Base-by-base conservation (phyloP, 2,113 vertebrate species). In the Erinaceus europaeus region DNA sequence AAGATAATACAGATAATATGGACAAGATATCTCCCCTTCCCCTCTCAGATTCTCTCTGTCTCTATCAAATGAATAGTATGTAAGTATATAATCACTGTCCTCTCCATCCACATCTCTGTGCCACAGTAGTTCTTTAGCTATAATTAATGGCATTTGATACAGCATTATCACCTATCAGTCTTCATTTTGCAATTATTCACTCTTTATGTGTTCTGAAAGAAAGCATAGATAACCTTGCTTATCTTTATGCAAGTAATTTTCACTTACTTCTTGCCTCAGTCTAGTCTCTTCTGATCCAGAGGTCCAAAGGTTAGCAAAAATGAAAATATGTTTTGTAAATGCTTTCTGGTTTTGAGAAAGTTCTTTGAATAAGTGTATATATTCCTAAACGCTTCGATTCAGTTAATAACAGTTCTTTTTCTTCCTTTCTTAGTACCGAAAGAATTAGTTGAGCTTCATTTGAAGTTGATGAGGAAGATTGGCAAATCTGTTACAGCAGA, bases 391-490 rank as follows among this genome's bases (percentile, higher is more conserved):
- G 32, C 91, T 40, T 95, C 71, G 8, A 75, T 50, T 83, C 68
- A 55, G 46, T 89, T 14, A 38, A 18, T 96, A 94, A 96, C 34
- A 57, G 91, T 96, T 1, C 18, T 86, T 3, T 93, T 80, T 67
- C 25, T 72, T 27, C 61, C 53, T 89, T 68, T 85, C 96, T 75
- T 96, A 99, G 99, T 99, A 96, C 98, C 99, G n/a, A 98, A 98
- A 96, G 98, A 98, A 72, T 96, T 99, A 82, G 98, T 99, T 94
- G 99, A 99, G 91, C 98, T 99, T 86, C 99, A 99, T 71, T 97
- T 99, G 95, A 99, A 99, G 97, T 96, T 99, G 93, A 98, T 99
- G 96, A 98, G 99, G 92, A 99, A 99, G 95, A 98, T 99, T 92
- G 98, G 99, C 32, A 99, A 98, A 96, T 98, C 98, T 36, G 99